Conservation (phyloP, 2,113 vertebrate genomes). For the Ceuthmochares aereus region DNA sequence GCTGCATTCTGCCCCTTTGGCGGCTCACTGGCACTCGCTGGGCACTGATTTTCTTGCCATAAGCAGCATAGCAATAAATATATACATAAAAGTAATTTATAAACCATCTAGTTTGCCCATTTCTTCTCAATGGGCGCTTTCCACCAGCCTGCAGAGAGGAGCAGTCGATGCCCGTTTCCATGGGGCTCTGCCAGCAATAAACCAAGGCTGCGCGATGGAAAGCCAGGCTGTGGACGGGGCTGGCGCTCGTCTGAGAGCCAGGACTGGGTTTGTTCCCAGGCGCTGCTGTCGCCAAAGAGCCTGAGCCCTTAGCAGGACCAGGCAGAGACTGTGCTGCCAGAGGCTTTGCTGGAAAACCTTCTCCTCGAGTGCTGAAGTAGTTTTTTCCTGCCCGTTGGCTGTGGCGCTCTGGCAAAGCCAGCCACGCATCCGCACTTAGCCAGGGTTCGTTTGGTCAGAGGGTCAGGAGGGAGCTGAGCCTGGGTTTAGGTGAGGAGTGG, state of each 20-base stretch:
- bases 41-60: neutral
- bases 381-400: neutral
- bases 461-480: neutral
- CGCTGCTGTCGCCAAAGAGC: neutral
- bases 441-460: neutral
- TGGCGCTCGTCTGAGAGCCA: neutral
- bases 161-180: neutral
- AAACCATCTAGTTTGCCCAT: neutral
- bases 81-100: neutral
- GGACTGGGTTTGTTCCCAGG: fast-evolving
- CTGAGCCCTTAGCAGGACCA: neutral
- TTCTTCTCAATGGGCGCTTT: neutral
- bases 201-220: neutral
- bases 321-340: neutral
- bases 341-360: neutral
- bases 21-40: neutral
- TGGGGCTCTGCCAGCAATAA: neutral
- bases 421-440: fast-evolving
- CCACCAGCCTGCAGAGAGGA: neutral
- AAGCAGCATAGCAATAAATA: neutral
- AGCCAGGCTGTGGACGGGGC: neutral
- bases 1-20: neutral
- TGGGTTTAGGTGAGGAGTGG: neutral
- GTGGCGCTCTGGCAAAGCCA: neutral
- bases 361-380: neutral